These are phyloP conservation scores for Lagocephalus sceleratus DNA, from an alignment of 2,797 vertebrate genomes.

Conservation along the genomic window DNA sequence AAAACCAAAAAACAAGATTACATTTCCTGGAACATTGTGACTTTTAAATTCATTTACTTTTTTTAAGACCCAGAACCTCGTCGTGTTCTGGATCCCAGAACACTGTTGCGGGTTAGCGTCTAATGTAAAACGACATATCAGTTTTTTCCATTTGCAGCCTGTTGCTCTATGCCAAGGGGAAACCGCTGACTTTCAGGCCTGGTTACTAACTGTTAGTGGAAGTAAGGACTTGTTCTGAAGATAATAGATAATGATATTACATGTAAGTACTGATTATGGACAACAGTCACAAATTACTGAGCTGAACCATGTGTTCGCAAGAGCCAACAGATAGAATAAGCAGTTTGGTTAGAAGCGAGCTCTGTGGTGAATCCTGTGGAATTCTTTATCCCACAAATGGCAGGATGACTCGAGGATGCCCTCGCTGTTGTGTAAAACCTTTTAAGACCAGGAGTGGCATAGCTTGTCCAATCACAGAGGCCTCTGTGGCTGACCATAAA, in stretches of 20 bases:
- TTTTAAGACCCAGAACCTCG: too few species aligned
- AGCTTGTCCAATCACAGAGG: conserved; percentile 75
- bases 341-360: conserved; percentile 61
- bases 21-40: neutral
- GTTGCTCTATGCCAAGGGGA: neutral
- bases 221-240: conserved; percentile 4
- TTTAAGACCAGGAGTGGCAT: conserved; percentile 76
- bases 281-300: conserved; percentile 57
- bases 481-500: conserved; percentile 77
- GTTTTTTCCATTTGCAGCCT: neutral
- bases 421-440: conserved; percentile 71
- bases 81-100: too few species aligned
- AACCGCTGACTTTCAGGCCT: neutral
- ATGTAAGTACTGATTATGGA: conserved; percentile 51
- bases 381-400: conserved; percentile 64
- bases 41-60: too few species aligned
- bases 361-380: conserved; percentile 60
- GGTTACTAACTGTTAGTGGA: neutral
- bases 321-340: conserved; percentile 55
- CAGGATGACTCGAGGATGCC: conserved; percentile 70
- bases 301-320: conserved; percentile 51
- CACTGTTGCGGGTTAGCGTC: too few species aligned
- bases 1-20: neutral
- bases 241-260: conserved; percentile 1
- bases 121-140: neutral